Conservation (phyloP, 2,113 vertebrate species). For the Amphilophus citrinellus region DNA sequence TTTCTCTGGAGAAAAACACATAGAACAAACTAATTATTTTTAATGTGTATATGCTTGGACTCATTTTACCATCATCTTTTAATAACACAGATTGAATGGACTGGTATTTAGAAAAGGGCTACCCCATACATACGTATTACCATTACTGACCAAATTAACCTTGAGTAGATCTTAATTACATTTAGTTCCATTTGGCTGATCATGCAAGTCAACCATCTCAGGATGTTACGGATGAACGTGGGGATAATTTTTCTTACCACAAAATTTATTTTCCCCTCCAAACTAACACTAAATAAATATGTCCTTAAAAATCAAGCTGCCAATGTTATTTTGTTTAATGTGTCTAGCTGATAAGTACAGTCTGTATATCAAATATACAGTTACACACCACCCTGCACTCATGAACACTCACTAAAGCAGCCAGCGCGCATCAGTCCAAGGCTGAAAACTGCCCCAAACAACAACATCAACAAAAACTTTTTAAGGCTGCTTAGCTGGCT, state of each 20-base stretch:
- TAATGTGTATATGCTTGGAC: slow-evolving; percentile 94
- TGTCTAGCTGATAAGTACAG: not conserved
- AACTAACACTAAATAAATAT: not conserved
- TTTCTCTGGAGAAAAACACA: slow-evolving; percentile 83
- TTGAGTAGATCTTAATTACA: slow-evolving; percentile 97
- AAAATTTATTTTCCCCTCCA: slow-evolving; percentile 49
- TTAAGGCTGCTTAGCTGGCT: no score
- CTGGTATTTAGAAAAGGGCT: slow-evolving; percentile 96
- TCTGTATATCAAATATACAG: not conserved
- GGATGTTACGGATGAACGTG: slow-evolving; percentile 87
- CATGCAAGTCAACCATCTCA: slow-evolving; percentile 89
- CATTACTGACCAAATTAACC: slow-evolving; percentile 99
- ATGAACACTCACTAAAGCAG: not conserved
- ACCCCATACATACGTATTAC: slow-evolving; percentile 95
- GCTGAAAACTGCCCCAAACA: no score
- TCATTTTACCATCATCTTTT: slow-evolving; percentile 96
- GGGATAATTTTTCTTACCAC: not conserved
- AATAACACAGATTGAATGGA: slow-evolving; percentile 99
- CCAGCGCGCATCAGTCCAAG: not conserved
- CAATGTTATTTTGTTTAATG: not conserved
- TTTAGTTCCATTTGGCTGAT: slow-evolving; percentile 97
- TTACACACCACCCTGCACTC: not conserved
- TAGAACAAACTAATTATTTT: slow-evolving; percentile 77
- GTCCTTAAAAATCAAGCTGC: not conserved
- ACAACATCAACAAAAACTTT: not conserved